Evolutionary conservation across 53 echinoderm and acorn worm species (phyloP).

Genomic region (Hippasteria phrygiana): DNA sequence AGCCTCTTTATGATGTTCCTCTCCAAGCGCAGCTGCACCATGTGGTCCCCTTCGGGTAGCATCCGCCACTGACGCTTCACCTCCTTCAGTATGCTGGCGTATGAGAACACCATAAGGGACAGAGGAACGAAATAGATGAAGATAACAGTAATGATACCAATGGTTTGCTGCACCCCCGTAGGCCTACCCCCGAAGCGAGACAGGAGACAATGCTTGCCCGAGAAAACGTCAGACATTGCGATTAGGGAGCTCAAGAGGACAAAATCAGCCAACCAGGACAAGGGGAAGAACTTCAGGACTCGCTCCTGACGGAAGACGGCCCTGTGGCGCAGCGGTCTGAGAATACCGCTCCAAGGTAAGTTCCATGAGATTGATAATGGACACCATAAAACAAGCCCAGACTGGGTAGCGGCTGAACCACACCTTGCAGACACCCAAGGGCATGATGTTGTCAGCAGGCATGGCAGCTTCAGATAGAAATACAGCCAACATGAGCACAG

Average conservation of each 20-base stretch:
- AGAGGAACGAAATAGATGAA: slow-evolving; percentile 45
- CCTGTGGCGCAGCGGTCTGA: slow-evolving; percentile 31
- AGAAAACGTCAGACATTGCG: slow-evolving; percentile 29
- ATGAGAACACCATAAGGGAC: slow-evolving; percentile 48
- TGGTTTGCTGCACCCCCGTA: neutral
- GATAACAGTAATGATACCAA: slow-evolving; percentile 34
- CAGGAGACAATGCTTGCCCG: slow-evolving; percentile 1
- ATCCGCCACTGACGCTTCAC: slow-evolving; percentile 24
- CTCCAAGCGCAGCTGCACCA: slow-evolving; percentile 8
- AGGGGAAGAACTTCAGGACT: slow-evolving; percentile 17
- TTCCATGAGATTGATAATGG: slow-evolving; percentile 39
- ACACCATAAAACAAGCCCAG: slow-evolving; percentile 59
- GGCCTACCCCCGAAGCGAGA: slow-evolving; percentile 6
- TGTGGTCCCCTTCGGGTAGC: neutral
- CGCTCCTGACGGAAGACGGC: slow-evolving; percentile 5
- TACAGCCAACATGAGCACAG: slow-evolving; percentile 22
- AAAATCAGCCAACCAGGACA: slow-evolving; percentile 40
- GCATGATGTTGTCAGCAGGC: slow-evolving; percentile 29
- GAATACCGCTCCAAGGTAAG: slow-evolving; percentile 52
- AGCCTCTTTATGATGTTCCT: slow-evolving; percentile 35
- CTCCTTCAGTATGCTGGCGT: slow-evolving; percentile 44
- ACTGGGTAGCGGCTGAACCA: slow-evolving; percentile 53
- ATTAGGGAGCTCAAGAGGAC: slow-evolving; percentile 35
- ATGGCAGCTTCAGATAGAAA: slow-evolving; percentile 14
- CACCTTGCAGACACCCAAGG: neutral